phyloP scores from a whole-genome alignment of 2,888 invertebrate species.

The Hydraecia micacea region DNA sequence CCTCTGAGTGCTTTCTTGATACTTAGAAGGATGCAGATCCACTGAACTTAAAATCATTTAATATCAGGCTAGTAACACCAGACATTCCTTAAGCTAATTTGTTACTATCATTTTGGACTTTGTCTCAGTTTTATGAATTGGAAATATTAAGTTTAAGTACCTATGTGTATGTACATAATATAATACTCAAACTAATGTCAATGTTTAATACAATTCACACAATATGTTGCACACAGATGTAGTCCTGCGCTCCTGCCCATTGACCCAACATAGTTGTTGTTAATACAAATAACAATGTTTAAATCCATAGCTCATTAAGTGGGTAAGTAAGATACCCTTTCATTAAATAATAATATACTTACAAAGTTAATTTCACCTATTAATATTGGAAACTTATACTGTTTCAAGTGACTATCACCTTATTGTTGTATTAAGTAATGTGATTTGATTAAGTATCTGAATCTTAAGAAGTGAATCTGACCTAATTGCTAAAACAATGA shows the following conservation, averaged over 20 bases:
- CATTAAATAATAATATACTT: neutral
- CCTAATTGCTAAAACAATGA: slow-evolving; percentile 2
- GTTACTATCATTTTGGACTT: neutral
- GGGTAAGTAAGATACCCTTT: neutral
- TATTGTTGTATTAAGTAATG: neutral
- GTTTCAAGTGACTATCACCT: neutral
- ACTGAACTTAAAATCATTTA: too few species aligned
- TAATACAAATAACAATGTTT: neutral
- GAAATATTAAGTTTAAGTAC: neutral
- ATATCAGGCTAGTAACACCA: neutral
- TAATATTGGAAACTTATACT: neutral
- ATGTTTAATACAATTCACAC: neutral
- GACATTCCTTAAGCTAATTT: neutral
- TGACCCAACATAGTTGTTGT: neutral
- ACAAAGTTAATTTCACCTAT: neutral
- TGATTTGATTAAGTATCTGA: neutral
- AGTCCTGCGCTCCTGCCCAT: neutral
- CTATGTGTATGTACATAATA: too few species aligned
- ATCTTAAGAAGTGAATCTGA: neutral
- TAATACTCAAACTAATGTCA: neutral
- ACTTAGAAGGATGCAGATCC: neutral
- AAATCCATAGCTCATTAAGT: neutral
- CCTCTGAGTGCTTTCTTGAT: neutral
- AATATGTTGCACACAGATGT: neutral
- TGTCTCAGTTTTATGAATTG: neutral